Conservation (phyloP, 2,797 vertebrate genomes). For the Anolis apletophallus region DNA sequence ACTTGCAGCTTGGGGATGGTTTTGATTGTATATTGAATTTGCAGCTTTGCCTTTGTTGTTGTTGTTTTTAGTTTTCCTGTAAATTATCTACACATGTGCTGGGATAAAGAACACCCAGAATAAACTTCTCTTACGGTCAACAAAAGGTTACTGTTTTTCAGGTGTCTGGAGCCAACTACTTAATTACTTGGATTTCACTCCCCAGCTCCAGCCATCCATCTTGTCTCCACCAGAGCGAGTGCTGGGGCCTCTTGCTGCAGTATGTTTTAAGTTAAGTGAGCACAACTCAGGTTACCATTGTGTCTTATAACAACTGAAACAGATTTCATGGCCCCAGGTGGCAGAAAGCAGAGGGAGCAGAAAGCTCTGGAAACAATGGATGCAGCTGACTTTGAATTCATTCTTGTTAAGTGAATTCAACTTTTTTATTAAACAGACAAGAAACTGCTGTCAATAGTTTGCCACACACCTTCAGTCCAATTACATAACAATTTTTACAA, state of each 20-base stretch:
- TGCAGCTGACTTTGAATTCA: neutral
- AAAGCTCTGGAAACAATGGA: slow-evolving; percentile 6
- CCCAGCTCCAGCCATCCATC: slow-evolving; percentile 70
- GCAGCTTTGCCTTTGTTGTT: slow-evolving; percentile 39
- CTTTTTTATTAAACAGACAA: neutral
- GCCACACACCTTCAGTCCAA: neutral
- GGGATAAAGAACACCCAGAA: slow-evolving; percentile 63
- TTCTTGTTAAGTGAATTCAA: neutral
- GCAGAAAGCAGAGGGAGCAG: slow-evolving; percentile 7
- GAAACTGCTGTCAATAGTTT: neutral
- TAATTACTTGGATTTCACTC: slow-evolving; percentile 74
- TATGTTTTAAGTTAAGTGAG: slow-evolving; percentile 63
- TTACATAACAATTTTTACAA: neutral
- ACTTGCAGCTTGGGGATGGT: slow-evolving; percentile 60
- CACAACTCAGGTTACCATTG: neutral
- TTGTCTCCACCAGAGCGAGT: slow-evolving; percentile 66
- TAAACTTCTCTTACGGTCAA: slow-evolving; percentile 67
- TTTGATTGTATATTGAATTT: slow-evolving; percentile 62
- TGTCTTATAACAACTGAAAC: slow-evolving; percentile 41
- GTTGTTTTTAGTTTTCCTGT: slow-evolving; percentile 51
- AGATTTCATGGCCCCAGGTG: slow-evolving; percentile 41
- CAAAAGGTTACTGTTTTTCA: slow-evolving; percentile 71
- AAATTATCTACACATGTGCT: slow-evolving; percentile 74
- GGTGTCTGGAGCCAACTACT: slow-evolving; percentile 70
- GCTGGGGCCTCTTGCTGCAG: slow-evolving; percentile 56